Evolutionary conservation across 2,113 vertebrate species (phyloP), one percentile per base, ranked within the genome.

Genomic region (Helogale parvula): DNA sequence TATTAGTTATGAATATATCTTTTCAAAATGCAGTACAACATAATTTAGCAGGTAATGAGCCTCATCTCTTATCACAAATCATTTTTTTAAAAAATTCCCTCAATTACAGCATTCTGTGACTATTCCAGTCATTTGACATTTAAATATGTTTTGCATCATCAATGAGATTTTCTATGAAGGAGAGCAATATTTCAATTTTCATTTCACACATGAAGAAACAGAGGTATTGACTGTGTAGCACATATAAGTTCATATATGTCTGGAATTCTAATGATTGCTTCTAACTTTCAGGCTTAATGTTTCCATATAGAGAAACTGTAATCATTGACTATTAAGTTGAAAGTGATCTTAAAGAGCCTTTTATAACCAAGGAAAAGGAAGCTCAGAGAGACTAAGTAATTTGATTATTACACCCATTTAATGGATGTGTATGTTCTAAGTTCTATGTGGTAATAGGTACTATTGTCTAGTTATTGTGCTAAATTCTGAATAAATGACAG

Each of bases 41-140:
- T 97, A 96, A 96, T 98, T 97, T 97, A 97, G 92, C 84, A 92
- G 93, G 94, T 88, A 95, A 96, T 2, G 31, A 97, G 33, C 35
- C 88, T 96, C 5, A 47, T 96, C 77, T 88, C 38, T 96, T 83
- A 94, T n/a, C 92, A 93, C 63, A 94, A 94, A 91, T 96, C 72
- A 95, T 88, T 95, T 97, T 71, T 76, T 69, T 45, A 96, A 80
- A 94, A 92, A 80, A 79, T 60, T 87, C 8, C 33, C 54, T 97
- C 77, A 83, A 90, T 97, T 97, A 63, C 25, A 96, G 63, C 86
- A 82, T 52, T 83, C 47, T 90, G 52, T 90, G 87, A 89, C 23
- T 72, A 31, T 96, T 92, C 16, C 96, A 82, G 94, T 96, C 35
- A 94, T 93, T 96, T 97, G 94, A 97, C 47, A 93, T 89, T 97